These are phyloP conservation scores for Tinea semifulvella DNA, from an alignment of 2,888 invertebrate species.

Conservation along the genomic window DNA sequence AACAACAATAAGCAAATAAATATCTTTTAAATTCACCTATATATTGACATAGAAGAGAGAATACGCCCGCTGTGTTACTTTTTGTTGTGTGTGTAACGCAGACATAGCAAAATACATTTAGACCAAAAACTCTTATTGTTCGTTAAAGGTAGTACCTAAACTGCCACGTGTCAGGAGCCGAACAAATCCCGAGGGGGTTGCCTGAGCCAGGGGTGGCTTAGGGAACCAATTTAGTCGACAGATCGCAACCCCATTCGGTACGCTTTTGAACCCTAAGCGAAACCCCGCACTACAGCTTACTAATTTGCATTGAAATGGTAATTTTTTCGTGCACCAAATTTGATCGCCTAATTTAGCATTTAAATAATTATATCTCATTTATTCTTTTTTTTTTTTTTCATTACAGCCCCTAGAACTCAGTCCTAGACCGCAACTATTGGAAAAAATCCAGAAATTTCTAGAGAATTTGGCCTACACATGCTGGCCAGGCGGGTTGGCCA, in stretches of 20 bases:
- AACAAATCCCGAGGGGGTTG: constrained; percentile 8
- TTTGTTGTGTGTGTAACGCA: too few species aligned
- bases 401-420: too few species aligned
- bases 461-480: too few species aligned
- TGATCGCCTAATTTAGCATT: background rate
- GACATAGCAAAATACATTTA: too few species aligned
- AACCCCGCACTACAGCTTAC: background rate
- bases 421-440: too few species aligned
- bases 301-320: background rate
- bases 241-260: constrained; percentile 8
- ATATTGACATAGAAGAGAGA: too few species aligned
- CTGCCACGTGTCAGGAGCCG: constrained; percentile 10
- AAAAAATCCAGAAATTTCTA: too few species aligned
- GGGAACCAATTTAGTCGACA: constrained; percentile 12
- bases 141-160: background rate
- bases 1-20: too few species aligned
- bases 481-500: too few species aligned
- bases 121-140: constrained; percentile 1
- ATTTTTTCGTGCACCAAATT: background rate
- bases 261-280: constrained; percentile 4
- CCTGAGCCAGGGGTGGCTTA: constrained; percentile 11
- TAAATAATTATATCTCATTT: background rate
- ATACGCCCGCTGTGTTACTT: too few species aligned
- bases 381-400: background rate
- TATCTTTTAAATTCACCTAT: too few species aligned